Evolutionary conservation across 2,113 vertebrate genomes (phyloP), one percentile per base, ranked within the genome.

Genomic region (Thermophis baileyi): DNA sequence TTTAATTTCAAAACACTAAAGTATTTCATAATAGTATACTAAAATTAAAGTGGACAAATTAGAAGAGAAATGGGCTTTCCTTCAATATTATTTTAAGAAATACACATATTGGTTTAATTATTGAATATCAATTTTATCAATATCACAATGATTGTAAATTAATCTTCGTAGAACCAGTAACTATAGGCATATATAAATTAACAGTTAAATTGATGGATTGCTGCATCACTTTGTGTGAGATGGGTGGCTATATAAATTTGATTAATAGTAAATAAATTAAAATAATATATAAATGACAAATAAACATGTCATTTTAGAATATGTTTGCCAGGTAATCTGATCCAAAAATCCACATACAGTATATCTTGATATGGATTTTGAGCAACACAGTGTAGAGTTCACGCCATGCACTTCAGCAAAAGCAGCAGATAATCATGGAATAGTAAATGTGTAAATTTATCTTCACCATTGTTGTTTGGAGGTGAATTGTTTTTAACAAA

Each of bases 1-100:
- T 97, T 97, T 93, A 88, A 90, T 93, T 96, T 93, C 85, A 96
- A 95, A 96, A 95, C 22, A 92, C 11, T 96, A 86, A 96, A 63
- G 85, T 93, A 95, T 94, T 74, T 74, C 92, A 94, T 93, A 92
- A 90, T 89, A 95, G 85, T 88, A 96, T 96, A 95, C 96, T 96
- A n/a, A 54, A 55, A 57, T 18, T 4, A 46, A 22, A 30, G 95
- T 85, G 81, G 96, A 96, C 95, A 96, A 96, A 92, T 46, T n/a
- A 18, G 47, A 69, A 14, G 44, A 69, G 27, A 63, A 47, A 18
- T 69, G 14, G 57, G 6, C 16, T 50, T 90, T 50, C 30, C 60
- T 40, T 50, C 20, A 35, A 22, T 50, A 50, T 74, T 50, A 90
- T 90, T 35, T 50, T 30, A 30, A 90, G 20, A 90, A 8, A n/a